Percentiles rank a stretch among this genome's conserved stretches.
Evolutionary conservation across 2,113 vertebrate species (phyloP).

Genomic region (Hepsetus odoe): DNA sequence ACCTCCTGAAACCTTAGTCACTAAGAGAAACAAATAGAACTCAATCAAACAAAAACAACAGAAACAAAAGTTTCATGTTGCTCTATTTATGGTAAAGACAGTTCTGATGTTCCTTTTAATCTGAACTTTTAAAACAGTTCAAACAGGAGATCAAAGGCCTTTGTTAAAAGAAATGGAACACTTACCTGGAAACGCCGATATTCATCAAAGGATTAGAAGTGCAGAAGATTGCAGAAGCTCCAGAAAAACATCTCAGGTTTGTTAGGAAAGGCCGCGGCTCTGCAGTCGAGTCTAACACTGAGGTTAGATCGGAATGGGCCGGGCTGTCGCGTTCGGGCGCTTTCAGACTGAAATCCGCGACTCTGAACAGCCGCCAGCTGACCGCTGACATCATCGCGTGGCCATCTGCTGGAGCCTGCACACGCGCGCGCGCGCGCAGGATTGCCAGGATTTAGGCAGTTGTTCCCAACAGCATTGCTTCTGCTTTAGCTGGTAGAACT

Average conservation of each 20-base stretch:
- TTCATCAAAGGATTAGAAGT: background rate
- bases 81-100: too few species aligned
- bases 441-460: background rate
- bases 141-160: background rate
- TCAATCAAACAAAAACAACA: too few species aligned
- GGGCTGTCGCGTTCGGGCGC: background rate
- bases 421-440: too few species aligned
- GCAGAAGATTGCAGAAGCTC: background rate
- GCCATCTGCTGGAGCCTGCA: conserved; percentile 5
- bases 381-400: conserved; percentile 30
- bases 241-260: background rate
- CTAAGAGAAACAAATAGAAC: too few species aligned
- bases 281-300: background rate
- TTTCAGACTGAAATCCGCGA: conserved; percentile 6
- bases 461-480: background rate
- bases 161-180: background rate
- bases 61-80: too few species aligned
- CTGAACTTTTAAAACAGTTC: background rate
- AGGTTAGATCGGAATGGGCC: too few species aligned
- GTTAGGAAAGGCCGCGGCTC: background rate
- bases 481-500: background rate
- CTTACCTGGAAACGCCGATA: background rate
- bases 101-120: background rate
- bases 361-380: conserved; percentile 14
- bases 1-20: background rate